Conservation (phyloP, 2,113 vertebrate genomes). For the Pristiophorus japonicus region DNA sequence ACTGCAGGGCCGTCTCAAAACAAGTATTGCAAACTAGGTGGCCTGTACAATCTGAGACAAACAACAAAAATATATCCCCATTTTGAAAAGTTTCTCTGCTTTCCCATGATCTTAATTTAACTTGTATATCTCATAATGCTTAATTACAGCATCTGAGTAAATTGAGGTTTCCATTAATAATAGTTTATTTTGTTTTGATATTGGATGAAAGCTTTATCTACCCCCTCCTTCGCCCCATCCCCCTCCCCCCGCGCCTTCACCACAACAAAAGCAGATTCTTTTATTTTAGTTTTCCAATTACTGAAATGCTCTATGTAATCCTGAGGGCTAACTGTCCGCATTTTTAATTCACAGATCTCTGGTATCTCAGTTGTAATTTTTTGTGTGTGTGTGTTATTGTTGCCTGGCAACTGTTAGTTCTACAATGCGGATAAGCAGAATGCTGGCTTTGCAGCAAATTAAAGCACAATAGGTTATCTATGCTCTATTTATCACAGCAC, state of each 20-base stretch:
- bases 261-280: slow-evolving; percentile 10
- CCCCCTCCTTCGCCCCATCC: too few relatives aligned
- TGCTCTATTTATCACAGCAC: slow-evolving; percentile 10
- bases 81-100: not conserved
- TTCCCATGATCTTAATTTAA: not conserved
- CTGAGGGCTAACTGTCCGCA: not conserved
- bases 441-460: slow-evolving; percentile 31
- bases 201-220: not conserved
- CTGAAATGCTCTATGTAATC: not conserved
- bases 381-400: slow-evolving; percentile 6
- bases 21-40: not conserved
- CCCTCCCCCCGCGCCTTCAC: not conserved
- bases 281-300: slow-evolving; percentile 6
- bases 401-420: slow-evolving; percentile 31
- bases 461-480: slow-evolving; percentile 34
- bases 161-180: not conserved
- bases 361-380: slow-evolving; percentile 28
- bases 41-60: not conserved
- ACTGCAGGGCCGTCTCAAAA: not conserved
- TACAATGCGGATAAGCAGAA: slow-evolving; percentile 28
- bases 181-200: not conserved
- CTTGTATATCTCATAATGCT: not conserved
- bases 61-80: not conserved
- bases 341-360: slow-evolving; percentile 27
- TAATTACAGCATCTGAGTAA: not conserved